These are phyloP conservation scores for Mesorhabditis spiculigera DNA, from an alignment of 2,888 invertebrate species.

Conservation along the genomic window DNA sequence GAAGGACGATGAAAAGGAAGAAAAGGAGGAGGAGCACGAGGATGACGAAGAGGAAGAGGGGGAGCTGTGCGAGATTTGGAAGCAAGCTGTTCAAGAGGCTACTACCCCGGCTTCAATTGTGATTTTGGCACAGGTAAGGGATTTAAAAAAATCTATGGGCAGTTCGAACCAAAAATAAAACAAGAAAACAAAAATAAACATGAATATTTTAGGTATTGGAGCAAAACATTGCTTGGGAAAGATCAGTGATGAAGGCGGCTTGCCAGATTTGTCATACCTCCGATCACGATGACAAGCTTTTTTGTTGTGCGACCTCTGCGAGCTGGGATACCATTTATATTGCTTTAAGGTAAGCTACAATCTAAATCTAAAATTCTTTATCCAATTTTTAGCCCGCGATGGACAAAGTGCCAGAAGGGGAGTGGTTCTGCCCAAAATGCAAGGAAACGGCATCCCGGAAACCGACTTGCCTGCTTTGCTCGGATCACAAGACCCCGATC, in stretches of 20 bases:
- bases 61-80: conserved; percentile 68
- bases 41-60: conserved; percentile 16
- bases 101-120: conserved; percentile 84
- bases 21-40: conserved; percentile 6
- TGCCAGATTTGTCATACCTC: conserved; percentile 89
- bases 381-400: conserved; percentile 72
- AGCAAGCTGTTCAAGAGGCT: conserved; percentile 79
- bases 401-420: conserved; percentile 93
- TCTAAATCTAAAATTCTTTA: conserved; percentile 5
- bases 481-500: conserved; percentile 17
- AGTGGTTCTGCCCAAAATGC: conserved; percentile 93
- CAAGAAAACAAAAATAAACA: too few species aligned
- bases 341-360: conserved; percentile 75
- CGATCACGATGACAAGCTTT: conserved; percentile 89
- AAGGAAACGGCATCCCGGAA: conserved; percentile 76
- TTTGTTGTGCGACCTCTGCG: conserved; percentile 93
- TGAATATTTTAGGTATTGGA: conserved; percentile 75
- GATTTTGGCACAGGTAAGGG: conserved; percentile 67
- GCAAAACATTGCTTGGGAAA: conserved; percentile 91
- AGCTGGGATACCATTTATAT: conserved; percentile 96
- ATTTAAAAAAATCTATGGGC: too few species aligned
- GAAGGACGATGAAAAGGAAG: conserved; percentile 10
- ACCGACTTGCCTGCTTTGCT: conserved; percentile 85
- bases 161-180: too few species aligned
- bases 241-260: conserved; percentile 92